Percentiles rank a stretch among this genome's conserved stretches.
Evolutionary conservation across 2,113 vertebrate species (phyloP).

Genomic region (Halichoerus grypus): DNA sequence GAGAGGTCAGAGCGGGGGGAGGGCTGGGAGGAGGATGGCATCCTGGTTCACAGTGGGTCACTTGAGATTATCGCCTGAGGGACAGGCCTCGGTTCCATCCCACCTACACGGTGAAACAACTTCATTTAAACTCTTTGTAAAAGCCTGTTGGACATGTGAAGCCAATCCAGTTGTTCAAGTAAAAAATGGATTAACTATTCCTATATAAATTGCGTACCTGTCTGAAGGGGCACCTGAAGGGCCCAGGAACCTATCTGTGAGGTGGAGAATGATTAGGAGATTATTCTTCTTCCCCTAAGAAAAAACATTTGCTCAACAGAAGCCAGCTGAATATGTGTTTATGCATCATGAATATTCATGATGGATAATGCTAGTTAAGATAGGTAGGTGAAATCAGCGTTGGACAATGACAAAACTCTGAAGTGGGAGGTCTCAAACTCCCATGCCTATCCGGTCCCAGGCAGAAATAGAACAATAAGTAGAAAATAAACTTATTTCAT

Average conservation of each 20-base stretch:
- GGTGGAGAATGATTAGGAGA: neutral
- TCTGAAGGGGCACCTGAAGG: neutral
- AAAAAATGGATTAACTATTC: neutral
- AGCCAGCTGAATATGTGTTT: neutral
- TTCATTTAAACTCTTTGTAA: neutral
- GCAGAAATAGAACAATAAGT: neutral
- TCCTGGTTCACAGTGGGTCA: too few species aligned
- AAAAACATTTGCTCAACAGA: neutral
- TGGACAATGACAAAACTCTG: neutral
- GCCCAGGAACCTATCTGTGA: neutral
- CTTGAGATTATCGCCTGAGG: neutral
- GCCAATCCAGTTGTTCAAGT: neutral
- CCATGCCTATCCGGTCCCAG: neutral
- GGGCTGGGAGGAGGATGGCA: too few species aligned
- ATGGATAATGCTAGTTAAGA: neutral
- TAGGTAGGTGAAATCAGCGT: neutral
- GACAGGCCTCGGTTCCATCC: neutral
- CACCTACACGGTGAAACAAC: neutral
- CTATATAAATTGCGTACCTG: neutral
- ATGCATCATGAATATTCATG: neutral
- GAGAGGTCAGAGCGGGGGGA: neutral
- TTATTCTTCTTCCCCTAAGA: neutral
- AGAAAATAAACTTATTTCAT: neutral
- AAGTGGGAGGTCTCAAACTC: neutral
- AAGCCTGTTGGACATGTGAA: neutral